phyloP scores from a whole-genome alignment of 2,113 vertebrate genomes.

The Arvicanthis niloticus region DNA sequence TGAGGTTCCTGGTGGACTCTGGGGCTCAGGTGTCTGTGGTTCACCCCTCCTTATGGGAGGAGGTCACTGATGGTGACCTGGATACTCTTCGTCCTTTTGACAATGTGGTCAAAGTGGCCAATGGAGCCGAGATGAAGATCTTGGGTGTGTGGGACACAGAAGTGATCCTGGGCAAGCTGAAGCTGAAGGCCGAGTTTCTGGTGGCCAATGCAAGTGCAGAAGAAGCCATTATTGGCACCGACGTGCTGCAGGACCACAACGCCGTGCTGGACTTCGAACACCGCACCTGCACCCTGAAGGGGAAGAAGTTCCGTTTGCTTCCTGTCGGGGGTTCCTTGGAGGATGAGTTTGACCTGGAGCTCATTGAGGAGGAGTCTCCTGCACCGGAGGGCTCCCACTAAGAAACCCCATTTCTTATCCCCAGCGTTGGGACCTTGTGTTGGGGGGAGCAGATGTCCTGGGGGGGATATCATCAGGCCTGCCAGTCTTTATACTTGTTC shows the following conservation, averaged over 20 bases:
- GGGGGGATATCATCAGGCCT: not conserved
- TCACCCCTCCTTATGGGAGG: slow-evolving; percentile 78
- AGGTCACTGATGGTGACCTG: slow-evolving; percentile 77
- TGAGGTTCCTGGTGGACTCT: slow-evolving; percentile 81
- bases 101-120: slow-evolving; percentile 81
- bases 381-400: slow-evolving; percentile 11
- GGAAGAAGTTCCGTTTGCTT: slow-evolving; percentile 80
- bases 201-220: slow-evolving; percentile 76
- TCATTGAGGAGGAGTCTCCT: slow-evolving; percentile 75
- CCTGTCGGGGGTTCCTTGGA: slow-evolving; percentile 76
- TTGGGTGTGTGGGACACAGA: slow-evolving; percentile 78
- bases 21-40: slow-evolving; percentile 82
- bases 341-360: slow-evolving; percentile 81
- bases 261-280: slow-evolving; percentile 80
- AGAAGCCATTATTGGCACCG: slow-evolving; percentile 80
- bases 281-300: slow-evolving; percentile 79
- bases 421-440: not conserved
- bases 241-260: slow-evolving; percentile 80
- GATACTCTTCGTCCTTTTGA: slow-evolving; percentile 78
- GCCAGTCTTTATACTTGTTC: not conserved
- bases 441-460: not conserved
- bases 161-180: slow-evolving; percentile 76
- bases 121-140: slow-evolving; percentile 82
- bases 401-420: not conserved
- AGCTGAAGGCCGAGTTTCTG: slow-evolving; percentile 78